A percentile compares a stretch with the other conserved stretches of the same genome.
Conservation (phyloP, 2,888 invertebrate species). For the Acheta domesticus region DNA sequence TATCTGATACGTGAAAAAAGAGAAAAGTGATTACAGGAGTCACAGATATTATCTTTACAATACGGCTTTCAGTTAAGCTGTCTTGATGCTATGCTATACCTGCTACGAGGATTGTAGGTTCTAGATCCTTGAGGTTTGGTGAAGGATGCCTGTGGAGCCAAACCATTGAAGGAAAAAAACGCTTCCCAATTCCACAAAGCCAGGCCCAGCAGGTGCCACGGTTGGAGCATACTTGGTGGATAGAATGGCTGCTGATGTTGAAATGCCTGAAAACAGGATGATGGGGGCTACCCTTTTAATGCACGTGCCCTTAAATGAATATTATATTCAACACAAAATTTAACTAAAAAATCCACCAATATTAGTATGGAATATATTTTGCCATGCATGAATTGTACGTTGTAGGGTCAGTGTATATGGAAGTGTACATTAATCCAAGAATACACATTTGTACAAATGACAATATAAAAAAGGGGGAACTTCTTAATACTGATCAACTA, state of each 20-base stretch:
- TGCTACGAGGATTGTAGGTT: conserved; percentile 47
- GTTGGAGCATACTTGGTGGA: conserved; percentile 57
- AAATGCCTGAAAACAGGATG: conserved; percentile 49
- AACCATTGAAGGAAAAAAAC: conserved; percentile 70
- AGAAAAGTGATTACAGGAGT: no score
- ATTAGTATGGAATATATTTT: no score
- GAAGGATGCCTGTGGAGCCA: conserved; percentile 64
- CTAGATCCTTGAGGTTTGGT: conserved; percentile 54
- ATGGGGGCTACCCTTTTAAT: not conserved
- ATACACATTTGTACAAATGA: no score
- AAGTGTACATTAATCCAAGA: no score
- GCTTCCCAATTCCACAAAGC: conserved; percentile 65
- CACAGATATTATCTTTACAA: no score
- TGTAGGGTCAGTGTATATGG: no score
- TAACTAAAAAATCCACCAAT: not conserved
- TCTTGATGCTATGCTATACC: conserved; percentile 29
- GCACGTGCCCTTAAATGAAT: conserved; percentile 21
- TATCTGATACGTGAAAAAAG: no score
- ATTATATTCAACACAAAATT: conserved; percentile 22
- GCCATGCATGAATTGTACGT: no score
- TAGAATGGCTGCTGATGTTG: conserved; percentile 60
- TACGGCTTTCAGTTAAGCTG: no score
- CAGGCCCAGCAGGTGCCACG: conserved; percentile 52
- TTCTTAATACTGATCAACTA: no score
- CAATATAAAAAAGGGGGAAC: no score